phyloP scores from a whole-genome alignment of 2,113 vertebrate species.

The Rhinolophus ferrumequinum region DNA sequence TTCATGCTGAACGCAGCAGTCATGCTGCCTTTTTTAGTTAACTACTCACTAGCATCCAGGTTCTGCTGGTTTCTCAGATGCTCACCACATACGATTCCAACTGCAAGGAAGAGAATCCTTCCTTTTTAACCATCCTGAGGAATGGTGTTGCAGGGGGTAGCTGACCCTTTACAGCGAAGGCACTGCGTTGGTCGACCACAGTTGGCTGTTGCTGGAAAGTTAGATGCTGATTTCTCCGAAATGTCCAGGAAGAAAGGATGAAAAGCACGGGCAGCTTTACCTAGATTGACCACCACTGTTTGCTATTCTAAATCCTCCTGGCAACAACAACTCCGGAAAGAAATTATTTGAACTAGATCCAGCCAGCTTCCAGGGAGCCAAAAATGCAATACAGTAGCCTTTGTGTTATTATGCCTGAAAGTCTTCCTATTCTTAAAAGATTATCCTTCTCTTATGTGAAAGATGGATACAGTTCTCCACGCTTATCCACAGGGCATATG shows the following conservation, averaged over 20 bases:
- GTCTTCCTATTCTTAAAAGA: constrained; percentile 47
- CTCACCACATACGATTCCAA: background rate
- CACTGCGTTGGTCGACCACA: background rate
- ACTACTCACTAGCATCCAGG: background rate
- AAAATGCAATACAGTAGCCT: background rate
- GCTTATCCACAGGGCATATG: background rate
- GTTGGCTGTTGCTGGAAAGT: background rate
- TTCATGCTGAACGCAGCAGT: background rate
- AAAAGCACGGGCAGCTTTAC: background rate
- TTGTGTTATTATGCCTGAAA: background rate
- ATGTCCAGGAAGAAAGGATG: background rate
- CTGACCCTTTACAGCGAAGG: background rate
- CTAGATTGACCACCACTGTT: background rate
- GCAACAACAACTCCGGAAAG: background rate
- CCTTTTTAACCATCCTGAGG: background rate
- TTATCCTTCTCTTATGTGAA: background rate
- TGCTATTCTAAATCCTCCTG: constrained; percentile 33
- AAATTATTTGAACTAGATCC: constrained; percentile 47
- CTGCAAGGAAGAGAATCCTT: background rate
- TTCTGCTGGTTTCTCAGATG: background rate
- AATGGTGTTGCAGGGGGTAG: background rate
- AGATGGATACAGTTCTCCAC: background rate
- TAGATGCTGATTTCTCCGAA: constrained; percentile 12
- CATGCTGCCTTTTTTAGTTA: constrained; percentile 11
- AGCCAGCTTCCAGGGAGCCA: constrained; percentile 19